A percentile compares a stretch with the other conserved stretches of the same genome.
phyloP scores from a whole-genome alignment of 2,797 vertebrate species.

The Kryptopterus vitreolus region DNA sequence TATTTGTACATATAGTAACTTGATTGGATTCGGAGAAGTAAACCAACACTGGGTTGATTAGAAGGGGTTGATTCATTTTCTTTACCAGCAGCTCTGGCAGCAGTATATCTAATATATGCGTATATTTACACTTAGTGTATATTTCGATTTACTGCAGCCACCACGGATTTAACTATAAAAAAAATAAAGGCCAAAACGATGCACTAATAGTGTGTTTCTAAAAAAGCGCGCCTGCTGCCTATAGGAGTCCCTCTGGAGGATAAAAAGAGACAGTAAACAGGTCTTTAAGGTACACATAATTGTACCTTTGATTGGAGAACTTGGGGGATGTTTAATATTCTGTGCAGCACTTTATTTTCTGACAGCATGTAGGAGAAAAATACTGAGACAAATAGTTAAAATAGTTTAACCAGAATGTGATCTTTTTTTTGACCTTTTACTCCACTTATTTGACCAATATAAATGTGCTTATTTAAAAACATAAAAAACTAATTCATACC shows the following conservation, averaged over 20 bases:
- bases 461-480: neutral
- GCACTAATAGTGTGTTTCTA: no score
- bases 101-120: no score
- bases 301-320: constrained; percentile 1
- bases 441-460: neutral
- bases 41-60: neutral
- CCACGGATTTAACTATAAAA: no score
- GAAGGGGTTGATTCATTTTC: neutral
- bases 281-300: neutral
- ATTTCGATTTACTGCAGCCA: no score
- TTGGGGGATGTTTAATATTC: neutral
- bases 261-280: neutral
- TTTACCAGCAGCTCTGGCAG: neutral
- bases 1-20: no score
- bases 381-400: neutral
- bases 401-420: neutral
- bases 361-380: neutral
- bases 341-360: neutral
- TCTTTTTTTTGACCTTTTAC: neutral
- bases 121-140: no score
- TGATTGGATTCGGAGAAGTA: neutral
- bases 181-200: no score
- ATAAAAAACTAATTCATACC: no score
- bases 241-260: no score
- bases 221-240: neutral